A percentile compares a stretch with the other conserved stretches of the same genome.
These are phyloP conservation scores for Metopolophium dirhodum DNA, from an alignment of 1,140 invertebrate genomes.

Conservation along the genomic window DNA sequence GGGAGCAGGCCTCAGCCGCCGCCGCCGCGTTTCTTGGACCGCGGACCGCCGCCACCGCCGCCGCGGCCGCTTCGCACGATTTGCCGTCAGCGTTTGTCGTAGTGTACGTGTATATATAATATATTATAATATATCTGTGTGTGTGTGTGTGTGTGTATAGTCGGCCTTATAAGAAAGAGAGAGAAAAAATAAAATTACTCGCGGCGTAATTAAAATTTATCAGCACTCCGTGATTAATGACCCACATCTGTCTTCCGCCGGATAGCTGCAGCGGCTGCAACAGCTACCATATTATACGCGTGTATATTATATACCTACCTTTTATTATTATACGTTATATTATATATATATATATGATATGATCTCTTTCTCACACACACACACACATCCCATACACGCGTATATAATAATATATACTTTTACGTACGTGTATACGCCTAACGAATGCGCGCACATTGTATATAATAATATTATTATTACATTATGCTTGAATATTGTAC, in stretches of 20 bases:
- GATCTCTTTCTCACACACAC: background rate
- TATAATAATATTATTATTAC: background rate
- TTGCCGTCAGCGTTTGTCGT: background rate
- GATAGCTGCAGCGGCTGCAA: background rate
- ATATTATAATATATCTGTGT: background rate
- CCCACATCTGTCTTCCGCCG: constrained; percentile 26
- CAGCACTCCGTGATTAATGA: constrained; percentile 46
- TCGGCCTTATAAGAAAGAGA: background rate
- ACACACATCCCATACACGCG: no score
- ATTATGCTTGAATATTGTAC: background rate
- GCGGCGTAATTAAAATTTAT: constrained; percentile 52
- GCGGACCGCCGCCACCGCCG: background rate
- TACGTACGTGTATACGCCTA: background rate
- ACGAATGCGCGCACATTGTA: background rate
- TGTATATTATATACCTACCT: background rate
- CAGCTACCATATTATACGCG: background rate
- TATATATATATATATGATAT: background rate
- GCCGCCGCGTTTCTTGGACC: constrained; percentile 35
- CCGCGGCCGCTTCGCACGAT: background rate
- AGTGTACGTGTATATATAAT: background rate
- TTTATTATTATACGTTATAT: background rate
- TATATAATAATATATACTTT: no score
- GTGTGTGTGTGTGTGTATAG: background rate
- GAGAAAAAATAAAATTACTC: background rate
- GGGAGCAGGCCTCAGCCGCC: background rate